phyloP scores from a whole-genome alignment of 2,888 invertebrate species.

The Sinhomidia bicolor region DNA sequence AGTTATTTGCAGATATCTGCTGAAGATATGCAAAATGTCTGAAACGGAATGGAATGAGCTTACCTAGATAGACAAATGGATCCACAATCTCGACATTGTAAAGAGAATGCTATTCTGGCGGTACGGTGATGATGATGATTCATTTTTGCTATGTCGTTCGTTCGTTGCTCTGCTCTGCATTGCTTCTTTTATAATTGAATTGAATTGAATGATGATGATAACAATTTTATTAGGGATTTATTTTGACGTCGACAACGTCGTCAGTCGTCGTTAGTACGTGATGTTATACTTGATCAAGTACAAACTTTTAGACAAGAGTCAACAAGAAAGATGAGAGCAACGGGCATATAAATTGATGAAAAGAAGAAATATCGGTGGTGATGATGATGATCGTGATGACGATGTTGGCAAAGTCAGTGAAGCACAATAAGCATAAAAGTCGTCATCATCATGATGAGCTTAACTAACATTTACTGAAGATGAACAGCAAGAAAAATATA shows the following conservation, averaged over 20 bases:
- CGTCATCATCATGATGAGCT: too few relatives aligned
- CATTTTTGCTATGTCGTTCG: conserved; percentile 10
- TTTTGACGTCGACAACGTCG: neutral
- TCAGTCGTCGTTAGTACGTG: neutral
- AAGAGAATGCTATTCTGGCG: neutral
- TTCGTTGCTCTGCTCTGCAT: conserved; percentile 19
- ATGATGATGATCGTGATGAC: too few relatives aligned
- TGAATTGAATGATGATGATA: conserved; percentile 20
- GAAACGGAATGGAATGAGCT: neutral
- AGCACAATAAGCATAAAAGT: too few relatives aligned
- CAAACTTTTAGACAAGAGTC: neutral
- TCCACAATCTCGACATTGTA: neutral
- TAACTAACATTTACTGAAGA: too few relatives aligned
- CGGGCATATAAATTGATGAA: too few relatives aligned
- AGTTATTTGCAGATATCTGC: conserved; percentile 12
- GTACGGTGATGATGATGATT: conserved; percentile 18
- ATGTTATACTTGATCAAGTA: neutral
- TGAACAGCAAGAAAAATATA: too few relatives aligned
- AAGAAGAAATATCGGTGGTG: too few relatives aligned
- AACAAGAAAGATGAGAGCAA: too few relatives aligned
- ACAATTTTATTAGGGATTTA: conserved; percentile 1
- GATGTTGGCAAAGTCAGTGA: too few relatives aligned
- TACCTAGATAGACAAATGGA: too few relatives aligned
- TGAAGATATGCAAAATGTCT: neutral
- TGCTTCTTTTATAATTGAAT: conserved; percentile 19